Evolutionary conservation across 2,797 vertebrate genomes (phyloP).

Genomic region (Chiroxiphia lanceolata): DNA sequence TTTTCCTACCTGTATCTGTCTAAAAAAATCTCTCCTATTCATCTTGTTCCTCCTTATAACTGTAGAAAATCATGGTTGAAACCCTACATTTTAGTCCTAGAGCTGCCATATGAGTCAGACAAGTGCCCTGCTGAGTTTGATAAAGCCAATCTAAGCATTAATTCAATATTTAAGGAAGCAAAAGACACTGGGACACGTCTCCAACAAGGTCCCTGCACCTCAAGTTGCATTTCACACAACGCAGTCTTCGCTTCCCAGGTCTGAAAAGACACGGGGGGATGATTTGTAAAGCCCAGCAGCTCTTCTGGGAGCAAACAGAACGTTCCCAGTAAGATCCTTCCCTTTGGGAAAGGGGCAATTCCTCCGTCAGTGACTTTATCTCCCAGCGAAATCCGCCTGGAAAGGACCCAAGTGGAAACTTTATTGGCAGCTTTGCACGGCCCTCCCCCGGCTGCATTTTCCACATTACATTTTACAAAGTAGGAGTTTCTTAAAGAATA

Average conservation of each 20-base stretch:
- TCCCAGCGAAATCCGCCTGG: background rate
- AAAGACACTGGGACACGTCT: background rate
- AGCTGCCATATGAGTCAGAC: background rate
- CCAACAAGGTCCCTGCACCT: background rate
- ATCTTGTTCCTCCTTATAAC: background rate
- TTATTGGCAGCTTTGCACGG: background rate
- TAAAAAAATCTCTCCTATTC: background rate
- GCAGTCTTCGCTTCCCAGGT: background rate
- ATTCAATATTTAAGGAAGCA: background rate
- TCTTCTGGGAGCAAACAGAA: background rate
- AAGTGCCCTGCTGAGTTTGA: background rate
- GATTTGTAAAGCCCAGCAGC: background rate
- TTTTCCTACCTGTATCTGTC: background rate
- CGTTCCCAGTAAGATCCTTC: background rate
- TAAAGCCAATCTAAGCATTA: fast-evolving
- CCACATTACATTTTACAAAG: background rate
- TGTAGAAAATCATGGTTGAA: background rate
- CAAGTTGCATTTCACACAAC: background rate
- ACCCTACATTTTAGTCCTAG: background rate
- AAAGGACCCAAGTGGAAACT: background rate
- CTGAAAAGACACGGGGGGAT: background rate
- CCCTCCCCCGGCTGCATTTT: background rate
- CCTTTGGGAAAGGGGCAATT: background rate
- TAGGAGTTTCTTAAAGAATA: background rate
- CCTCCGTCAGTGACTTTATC: background rate